Evolutionary conservation across 1,140 invertebrate species (phyloP).

Genomic region (Lanistes nyassanus): DNA sequence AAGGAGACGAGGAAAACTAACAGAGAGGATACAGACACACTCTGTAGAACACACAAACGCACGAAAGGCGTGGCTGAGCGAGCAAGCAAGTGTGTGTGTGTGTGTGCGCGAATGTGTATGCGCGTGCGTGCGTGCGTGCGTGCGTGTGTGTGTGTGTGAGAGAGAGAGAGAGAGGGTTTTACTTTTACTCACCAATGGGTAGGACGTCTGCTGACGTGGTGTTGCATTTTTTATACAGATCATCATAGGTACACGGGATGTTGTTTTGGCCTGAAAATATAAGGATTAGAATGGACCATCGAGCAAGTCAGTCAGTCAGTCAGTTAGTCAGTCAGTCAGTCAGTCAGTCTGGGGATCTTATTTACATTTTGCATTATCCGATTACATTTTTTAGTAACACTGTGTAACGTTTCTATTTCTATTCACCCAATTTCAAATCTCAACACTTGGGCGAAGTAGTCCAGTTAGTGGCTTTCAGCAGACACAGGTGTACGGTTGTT

Average conservation of each 20-base stretch:
- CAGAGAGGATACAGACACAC: not conserved
- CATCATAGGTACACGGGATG: not conserved
- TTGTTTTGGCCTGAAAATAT: not conserved
- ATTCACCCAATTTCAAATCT: not conserved
- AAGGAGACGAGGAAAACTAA: not conserved
- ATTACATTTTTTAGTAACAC: not conserved
- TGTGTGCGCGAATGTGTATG: not conserved
- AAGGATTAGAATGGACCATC: not conserved
- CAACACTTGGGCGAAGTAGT: too few relatives aligned
- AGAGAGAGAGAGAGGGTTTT: too few relatives aligned
- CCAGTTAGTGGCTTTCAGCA: too few relatives aligned
- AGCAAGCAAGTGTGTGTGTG: not conserved
- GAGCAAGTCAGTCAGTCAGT: not conserved
- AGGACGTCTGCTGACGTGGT: not conserved
- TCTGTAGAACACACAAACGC: not conserved
- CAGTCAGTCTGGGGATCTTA: not conserved
- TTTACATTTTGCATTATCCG: not conserved
- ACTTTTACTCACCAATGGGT: conserved; percentile 4
- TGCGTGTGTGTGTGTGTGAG: not conserved
- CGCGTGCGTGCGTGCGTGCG: not conserved
- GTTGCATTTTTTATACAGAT: not conserved
- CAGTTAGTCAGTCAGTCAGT: too few relatives aligned
- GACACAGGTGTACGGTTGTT: too few relatives aligned
- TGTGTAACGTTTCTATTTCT: not conserved
- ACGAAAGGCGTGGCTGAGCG: not conserved